These are phyloP conservation scores for Podarcis cretensis DNA, from an alignment of 2,113 vertebrate species.

Conservation along the genomic window DNA sequence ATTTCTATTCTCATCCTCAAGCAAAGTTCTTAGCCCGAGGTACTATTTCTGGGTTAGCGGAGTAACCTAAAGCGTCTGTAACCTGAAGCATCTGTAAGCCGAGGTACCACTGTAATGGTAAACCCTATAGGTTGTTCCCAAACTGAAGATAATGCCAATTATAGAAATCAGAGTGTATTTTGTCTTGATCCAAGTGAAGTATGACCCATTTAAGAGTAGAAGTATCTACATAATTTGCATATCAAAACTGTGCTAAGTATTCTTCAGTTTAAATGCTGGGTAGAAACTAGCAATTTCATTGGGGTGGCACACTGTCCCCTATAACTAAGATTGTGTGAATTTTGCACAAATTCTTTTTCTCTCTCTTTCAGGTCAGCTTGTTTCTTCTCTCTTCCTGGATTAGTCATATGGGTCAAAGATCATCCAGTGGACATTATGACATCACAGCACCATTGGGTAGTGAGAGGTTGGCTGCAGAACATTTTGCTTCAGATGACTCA, in stretches of 20 bases:
- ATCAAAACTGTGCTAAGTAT: background rate
- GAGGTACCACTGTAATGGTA: no score
- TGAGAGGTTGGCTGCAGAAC: background rate
- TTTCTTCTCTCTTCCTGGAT: background rate
- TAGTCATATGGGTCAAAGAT: background rate
- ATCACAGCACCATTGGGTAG: background rate
- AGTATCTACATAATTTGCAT: background rate
- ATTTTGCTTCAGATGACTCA: background rate
- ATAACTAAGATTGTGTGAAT: background rate
- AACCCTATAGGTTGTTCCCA: background rate
- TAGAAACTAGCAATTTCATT: background rate
- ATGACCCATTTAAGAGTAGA: background rate
- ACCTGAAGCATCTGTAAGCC: no score
- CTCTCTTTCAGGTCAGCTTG: background rate
- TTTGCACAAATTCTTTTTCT: background rate
- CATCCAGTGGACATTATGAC: background rate
- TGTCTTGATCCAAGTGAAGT: background rate
- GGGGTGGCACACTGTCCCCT: background rate
- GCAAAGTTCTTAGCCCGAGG: no score
- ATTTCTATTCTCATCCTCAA: no score
- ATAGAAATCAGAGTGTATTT: background rate
- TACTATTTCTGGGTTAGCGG: no score
- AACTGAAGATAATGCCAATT: background rate
- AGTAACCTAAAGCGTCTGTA: no score
- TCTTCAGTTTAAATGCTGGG: background rate